These are phyloP conservation scores for Podotricha telesiphe DNA, from an alignment of 2,888 invertebrate species.

Conservation along the genomic window DNA sequence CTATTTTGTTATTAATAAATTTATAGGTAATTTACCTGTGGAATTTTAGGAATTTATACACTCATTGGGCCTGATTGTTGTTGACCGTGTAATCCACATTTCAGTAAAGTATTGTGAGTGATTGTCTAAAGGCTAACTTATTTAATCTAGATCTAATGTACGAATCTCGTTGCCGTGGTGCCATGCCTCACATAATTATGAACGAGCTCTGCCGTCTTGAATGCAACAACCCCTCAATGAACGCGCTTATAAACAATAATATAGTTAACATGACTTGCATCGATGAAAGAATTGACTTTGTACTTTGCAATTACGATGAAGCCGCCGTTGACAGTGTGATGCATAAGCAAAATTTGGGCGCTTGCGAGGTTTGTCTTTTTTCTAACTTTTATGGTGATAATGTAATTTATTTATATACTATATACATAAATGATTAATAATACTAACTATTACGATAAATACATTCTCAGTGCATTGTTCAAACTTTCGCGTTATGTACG, in stretches of 20 bases:
- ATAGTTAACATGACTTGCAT: conserved; percentile 66
- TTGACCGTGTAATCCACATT: neutral
- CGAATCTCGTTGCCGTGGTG: conserved; percentile 60
- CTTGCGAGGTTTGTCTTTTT: conserved; percentile 14
- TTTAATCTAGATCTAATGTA: conserved; percentile 48
- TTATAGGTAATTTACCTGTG: too few relatives aligned
- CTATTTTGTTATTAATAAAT: too few relatives aligned
- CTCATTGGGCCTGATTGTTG: too few relatives aligned
- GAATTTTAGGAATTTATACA: too few relatives aligned
- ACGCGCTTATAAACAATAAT: conserved; percentile 50
- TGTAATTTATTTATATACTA: too few relatives aligned
- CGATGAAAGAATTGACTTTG: conserved; percentile 57
- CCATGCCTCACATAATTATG: conserved; percentile 60
- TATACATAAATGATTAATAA: too few relatives aligned
- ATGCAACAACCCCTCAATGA: conserved; percentile 55
- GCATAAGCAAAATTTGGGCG: conserved; percentile 16
- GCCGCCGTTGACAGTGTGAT: conserved; percentile 9
- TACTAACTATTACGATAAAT: too few relatives aligned
- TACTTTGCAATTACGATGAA: conserved; percentile 49
- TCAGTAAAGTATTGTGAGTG: too few relatives aligned
- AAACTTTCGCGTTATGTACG: too few relatives aligned
- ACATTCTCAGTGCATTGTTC: too few relatives aligned
- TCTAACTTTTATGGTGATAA: too few relatives aligned
- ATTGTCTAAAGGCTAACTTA: too few relatives aligned
- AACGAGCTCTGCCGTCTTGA: conserved; percentile 65